phyloP scores from a whole-genome alignment of 2,797 vertebrate species.

The Urosaurus nigricauda region DNA sequence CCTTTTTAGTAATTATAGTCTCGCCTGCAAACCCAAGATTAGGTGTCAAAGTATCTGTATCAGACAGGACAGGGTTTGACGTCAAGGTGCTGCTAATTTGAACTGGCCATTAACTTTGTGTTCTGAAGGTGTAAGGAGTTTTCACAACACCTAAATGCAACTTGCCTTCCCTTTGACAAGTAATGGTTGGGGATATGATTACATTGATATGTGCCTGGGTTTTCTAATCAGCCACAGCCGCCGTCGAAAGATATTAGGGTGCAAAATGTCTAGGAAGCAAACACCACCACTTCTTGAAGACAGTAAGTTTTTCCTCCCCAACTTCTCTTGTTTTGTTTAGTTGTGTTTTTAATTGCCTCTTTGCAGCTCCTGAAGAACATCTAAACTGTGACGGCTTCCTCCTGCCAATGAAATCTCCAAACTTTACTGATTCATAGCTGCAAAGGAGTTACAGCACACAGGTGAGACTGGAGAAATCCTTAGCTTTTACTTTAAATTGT shows the following conservation, averaged over 20 bases:
- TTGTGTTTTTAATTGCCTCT: constrained; percentile 12
- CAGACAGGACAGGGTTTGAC: not conserved
- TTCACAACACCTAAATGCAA: not conserved
- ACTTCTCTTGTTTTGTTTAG: constrained; percentile 15
- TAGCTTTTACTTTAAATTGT: not conserved
- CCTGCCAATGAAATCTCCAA: not conserved
- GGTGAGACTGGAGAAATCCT: constrained; percentile 38
- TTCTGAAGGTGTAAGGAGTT: not conserved
- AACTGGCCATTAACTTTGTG: not conserved
- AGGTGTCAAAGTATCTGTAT: not conserved
- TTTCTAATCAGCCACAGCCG: not conserved
- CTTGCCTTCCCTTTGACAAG: not conserved
- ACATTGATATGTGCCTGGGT: not conserved
- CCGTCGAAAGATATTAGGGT: not conserved
- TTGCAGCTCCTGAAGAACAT: constrained; percentile 45
- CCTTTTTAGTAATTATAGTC: not conserved
- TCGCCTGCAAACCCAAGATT: not conserved
- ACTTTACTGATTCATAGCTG: constrained; percentile 24
- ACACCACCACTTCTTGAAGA: constrained; percentile 8
- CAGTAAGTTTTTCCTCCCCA: constrained; percentile 3
- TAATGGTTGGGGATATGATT: not conserved
- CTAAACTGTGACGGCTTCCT: not conserved
- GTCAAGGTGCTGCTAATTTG: not conserved
- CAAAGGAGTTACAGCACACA: constrained; percentile 46
- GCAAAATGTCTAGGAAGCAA: not conserved